Evolutionary conservation across 2,113 vertebrate species (phyloP).

Genomic region (Tringa solitaria): DNA sequence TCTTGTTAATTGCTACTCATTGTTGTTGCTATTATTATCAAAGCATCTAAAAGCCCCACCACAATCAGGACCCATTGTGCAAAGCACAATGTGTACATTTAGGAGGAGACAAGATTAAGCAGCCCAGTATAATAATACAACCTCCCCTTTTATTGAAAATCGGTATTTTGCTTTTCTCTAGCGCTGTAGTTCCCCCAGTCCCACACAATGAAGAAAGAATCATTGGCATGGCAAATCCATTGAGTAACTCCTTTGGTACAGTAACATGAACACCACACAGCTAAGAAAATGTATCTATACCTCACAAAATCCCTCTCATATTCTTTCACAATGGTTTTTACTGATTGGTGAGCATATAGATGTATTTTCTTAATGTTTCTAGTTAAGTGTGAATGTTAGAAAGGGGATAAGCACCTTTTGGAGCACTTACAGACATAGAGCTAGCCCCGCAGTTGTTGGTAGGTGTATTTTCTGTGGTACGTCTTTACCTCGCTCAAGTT

Average conservation of each 20-base stretch:
- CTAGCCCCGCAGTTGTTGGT: not conserved
- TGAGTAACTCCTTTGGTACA: not conserved
- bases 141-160: not conserved
- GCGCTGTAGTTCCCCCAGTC: not conserved
- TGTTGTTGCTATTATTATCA: not conserved
- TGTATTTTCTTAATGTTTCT: not conserved
- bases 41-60: not conserved
- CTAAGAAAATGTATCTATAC: not conserved
- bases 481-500: not conserved
- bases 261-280: not conserved
- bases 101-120: not conserved
- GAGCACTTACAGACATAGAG: not conserved
- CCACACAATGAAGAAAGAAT: not conserved
- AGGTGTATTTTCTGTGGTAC: not conserved
- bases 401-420: not conserved
- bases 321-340: not conserved
- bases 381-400: not conserved
- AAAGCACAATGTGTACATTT: not conserved
- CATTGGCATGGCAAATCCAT: not conserved
- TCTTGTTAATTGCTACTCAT: not conserved
- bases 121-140: not conserved
- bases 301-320: not conserved
- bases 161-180: not conserved
- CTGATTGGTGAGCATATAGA: not conserved
- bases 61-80: not conserved